Evolutionary conservation across 2,113 vertebrate species (phyloP), one percentile per base, ranked within the genome.

Genomic region (Rhegmatorhina hoffmannsi): DNA sequence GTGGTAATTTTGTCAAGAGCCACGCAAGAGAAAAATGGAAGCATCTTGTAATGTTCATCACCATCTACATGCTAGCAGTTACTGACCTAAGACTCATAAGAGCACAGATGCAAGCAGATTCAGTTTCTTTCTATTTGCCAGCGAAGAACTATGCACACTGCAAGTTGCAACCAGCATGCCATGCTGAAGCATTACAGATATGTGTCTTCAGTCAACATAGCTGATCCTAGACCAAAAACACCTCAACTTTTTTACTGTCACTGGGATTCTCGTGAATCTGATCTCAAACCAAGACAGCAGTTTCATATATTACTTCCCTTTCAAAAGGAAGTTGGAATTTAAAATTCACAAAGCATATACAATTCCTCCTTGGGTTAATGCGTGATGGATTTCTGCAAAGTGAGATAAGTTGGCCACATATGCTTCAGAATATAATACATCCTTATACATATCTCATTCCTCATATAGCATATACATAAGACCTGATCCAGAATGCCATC

Each of bases 301-400:
- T 21, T 69, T 77, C 43, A 79, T n/a, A 19, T 23, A 44, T 67
- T 26, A 43, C 24, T 72, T 84, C 33, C 7, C 33, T 78, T 87
- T 87, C 29, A 69, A 60, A 84, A 52, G 50, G 84, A 60, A 70
- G 13, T 12, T 68, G 11, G 24, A 88, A 73, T 75, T 11, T 31
- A 56, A 87, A 84, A 69, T 69, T 55, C 52, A 59, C 18, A n/a
- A 59, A 2, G 1, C 52, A 56, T 17, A 58, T 66, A 58, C 9
- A 49, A 9, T 13, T 72, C 11, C 36, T 67, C 33, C 10, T 23
- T 28, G 24, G 1, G 1, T 76, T 44, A 70, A 70, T 0, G 0
- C 23, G 67, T 31, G 4, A 24, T 66, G 26, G n/a, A 55, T 46
- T 47, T 50, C 36, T 68, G 33, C n/a, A 78, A 69, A 75, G 23